Percentiles rank a stretch among this genome's conserved stretches.
Evolutionary conservation across 2,888 invertebrate species (phyloP).

Genomic region (Thumatha senex): DNA sequence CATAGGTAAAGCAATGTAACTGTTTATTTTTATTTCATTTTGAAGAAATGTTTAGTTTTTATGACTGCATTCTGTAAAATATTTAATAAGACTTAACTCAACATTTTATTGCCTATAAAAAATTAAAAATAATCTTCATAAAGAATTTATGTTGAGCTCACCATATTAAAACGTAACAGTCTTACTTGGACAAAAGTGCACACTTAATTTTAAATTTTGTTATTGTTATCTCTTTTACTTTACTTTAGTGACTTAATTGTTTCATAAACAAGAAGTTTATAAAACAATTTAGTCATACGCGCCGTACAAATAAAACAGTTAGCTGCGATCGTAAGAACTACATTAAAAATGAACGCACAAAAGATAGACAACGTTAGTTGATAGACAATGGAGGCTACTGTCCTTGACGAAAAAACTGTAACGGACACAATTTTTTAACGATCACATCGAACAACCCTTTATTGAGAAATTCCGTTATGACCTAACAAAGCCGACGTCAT

Average conservation of each 20-base stretch:
- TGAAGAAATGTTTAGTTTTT: conserved; percentile 15
- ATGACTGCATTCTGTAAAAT: conserved; percentile 9
- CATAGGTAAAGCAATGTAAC: conserved; percentile 39
- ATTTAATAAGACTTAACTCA: conserved; percentile 14
- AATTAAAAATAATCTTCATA: conserved; percentile 28
- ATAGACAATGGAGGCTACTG: conserved; percentile 56
- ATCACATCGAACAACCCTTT: conserved; percentile 70
- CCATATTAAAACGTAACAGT: conserved; percentile 19
- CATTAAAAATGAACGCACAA: conserved; percentile 23
- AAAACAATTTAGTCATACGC: conserved; percentile 36
- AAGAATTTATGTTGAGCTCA: conserved; percentile 26
- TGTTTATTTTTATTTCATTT: conserved; percentile 20
- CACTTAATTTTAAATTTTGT: conserved; percentile 33
- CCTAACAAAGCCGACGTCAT: conserved; percentile 60
- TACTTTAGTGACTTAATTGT: no score
- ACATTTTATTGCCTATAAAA: conserved; percentile 27
- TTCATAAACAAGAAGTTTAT: no score
- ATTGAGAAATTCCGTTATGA: conserved; percentile 66
- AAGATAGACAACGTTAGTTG: conserved; percentile 34
- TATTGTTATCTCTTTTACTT: conserved; percentile 36
- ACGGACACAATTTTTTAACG: conserved; percentile 73
- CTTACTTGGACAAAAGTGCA: conserved; percentile 21
- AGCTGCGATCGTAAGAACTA: conserved; percentile 28
- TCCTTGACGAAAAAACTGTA: conserved; percentile 63
- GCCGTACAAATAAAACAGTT: conserved; percentile 58